These are phyloP conservation scores for Gallinago paraguaiae DNA, from an alignment of 2,113 vertebrate genomes.

Conservation along the genomic window DNA sequence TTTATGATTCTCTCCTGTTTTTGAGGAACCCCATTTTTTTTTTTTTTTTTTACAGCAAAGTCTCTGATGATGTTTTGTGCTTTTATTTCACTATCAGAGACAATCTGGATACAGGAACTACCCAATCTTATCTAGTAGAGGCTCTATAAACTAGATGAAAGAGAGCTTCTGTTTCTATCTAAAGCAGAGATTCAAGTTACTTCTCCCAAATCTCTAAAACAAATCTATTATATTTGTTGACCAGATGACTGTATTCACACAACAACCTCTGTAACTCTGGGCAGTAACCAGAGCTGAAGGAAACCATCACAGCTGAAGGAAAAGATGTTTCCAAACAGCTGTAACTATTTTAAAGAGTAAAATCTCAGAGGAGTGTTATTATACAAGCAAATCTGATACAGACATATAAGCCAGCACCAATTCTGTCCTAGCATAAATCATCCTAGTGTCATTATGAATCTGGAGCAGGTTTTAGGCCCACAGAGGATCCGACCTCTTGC, in stretches of 20 bases:
- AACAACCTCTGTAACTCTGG: background rate
- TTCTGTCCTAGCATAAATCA: slow-evolving; percentile 11
- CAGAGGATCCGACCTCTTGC: background rate
- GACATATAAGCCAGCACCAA: background rate
- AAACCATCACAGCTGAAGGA: background rate
- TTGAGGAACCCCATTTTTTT: background rate
- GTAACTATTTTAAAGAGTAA: background rate
- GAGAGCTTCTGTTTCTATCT: background rate
- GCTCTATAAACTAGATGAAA: background rate
- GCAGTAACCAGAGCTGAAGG: background rate
- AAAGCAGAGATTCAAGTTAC: background rate
- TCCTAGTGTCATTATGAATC: background rate
- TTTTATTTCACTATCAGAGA: background rate
- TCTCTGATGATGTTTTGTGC: background rate
- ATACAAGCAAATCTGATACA: background rate
- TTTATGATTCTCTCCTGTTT: background rate
- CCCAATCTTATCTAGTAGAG: background rate
- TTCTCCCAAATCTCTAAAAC: background rate
- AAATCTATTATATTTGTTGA: background rate
- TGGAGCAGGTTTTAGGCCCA: background rate
- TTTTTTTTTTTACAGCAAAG: background rate
- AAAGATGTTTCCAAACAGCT: background rate
- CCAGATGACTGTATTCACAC: background rate
- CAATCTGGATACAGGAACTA: background rate
- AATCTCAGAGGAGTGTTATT: background rate